Evolutionary conservation across 2,113 vertebrate genomes (phyloP).

Genomic region (Delphinapterus leucas): DNA sequence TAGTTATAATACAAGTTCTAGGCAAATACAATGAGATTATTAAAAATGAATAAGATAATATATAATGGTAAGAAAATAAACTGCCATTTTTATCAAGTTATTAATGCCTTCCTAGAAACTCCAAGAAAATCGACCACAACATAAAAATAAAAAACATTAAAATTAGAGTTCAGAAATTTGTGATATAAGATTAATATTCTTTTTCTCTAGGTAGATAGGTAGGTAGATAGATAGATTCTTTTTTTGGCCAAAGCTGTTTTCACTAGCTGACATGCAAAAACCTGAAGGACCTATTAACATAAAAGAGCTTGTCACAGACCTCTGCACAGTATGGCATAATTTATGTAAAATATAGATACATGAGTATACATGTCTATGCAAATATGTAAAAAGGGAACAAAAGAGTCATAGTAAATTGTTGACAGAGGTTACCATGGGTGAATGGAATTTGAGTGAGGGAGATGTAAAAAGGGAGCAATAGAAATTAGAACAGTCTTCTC

Average conservation of each 20-base stretch:
- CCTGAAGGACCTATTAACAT: not conserved
- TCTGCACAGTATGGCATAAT: not conserved
- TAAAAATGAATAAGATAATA: not conserved
- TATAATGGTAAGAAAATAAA: not conserved
- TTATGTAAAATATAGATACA: not conserved
- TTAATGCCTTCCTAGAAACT: not conserved
- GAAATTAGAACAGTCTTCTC: not conserved
- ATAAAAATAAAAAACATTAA: slow-evolving; percentile 6
- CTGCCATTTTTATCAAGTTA: not conserved
- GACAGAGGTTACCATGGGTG: not conserved
- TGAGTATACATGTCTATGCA: not conserved
- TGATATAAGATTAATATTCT: not conserved
- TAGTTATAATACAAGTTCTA: not conserved
- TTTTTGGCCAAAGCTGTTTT: not conserved
- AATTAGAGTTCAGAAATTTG: not conserved
- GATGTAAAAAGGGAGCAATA: not conserved
- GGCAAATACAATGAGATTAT: not conserved
- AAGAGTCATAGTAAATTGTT: not conserved
- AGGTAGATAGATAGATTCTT: not conserved
- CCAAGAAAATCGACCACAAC: not conserved
- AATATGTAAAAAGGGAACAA: not conserved
- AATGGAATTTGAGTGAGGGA: not conserved
- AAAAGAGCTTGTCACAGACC: not conserved
- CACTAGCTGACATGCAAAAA: not conserved
- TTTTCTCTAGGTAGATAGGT: not conserved